These are phyloP conservation scores for Phenganax marumi DNA, from an alignment of 92 coral and sea anemone genomes.

Conservation along the genomic window DNA sequence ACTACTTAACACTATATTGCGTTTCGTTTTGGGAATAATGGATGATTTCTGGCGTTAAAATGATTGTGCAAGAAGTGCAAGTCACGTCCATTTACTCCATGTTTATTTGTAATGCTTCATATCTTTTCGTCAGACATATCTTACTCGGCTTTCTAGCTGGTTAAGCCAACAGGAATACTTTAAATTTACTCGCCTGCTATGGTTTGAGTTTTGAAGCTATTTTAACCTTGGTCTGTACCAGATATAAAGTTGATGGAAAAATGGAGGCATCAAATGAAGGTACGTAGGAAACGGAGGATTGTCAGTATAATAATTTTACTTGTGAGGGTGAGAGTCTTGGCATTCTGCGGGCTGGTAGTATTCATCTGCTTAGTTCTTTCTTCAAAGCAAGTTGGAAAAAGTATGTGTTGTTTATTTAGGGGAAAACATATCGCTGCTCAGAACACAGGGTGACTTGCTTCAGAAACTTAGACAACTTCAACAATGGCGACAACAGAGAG, in stretches of 20 bases:
- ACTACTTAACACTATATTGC: not conserved
- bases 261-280: slow-evolving; percentile 23
- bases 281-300: not conserved
- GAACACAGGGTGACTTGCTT: slow-evolving; percentile 68
- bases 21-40: not conserved
- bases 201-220: too few species aligned
- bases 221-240: too few species aligned
- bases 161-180: not conserved
- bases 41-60: not conserved
- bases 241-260: not conserved
- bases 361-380: too few species aligned
- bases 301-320: not conserved
- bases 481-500: slow-evolving; percentile 98
- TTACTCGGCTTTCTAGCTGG: not conserved
- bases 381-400: too few species aligned
- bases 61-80: not conserved
- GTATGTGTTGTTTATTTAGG: not conserved
- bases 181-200: not conserved
- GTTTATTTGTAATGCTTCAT: not conserved
- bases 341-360: too few species aligned
- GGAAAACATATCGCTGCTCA: slow-evolving; percentile 15
- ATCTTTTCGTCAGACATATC: not conserved
- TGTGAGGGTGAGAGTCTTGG: too few species aligned
- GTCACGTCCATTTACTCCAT: not conserved
- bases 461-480: slow-evolving; percentile 87